Conservation (phyloP, 2,797 vertebrate species). For the Limosa lapponica region DNA sequence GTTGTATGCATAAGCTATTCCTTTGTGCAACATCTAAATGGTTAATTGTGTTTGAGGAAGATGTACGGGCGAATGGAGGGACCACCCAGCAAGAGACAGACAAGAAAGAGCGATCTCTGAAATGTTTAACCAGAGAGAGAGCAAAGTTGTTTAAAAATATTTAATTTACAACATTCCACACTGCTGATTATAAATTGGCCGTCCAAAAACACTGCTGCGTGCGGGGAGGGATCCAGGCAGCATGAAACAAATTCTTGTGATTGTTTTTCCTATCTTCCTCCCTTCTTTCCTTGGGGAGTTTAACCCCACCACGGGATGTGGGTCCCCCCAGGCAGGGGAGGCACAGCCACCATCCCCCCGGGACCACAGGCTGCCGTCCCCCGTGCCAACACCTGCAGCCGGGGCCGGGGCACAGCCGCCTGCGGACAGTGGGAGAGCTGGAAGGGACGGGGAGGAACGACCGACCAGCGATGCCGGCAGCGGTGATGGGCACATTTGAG, state of each 20-base stretch:
- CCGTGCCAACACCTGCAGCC: background rate
- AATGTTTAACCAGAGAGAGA: conserved; percentile 78
- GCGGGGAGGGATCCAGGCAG: conserved; percentile 72
- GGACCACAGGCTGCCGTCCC: background rate
- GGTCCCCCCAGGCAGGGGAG: conserved; percentile 40
- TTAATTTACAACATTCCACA: conserved; percentile 80
- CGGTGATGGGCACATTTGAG: accelerated
- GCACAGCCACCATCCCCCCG: background rate
- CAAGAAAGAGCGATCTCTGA: conserved; percentile 79
- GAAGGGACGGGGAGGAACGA: background rate
- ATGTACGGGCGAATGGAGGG: conserved; percentile 65
- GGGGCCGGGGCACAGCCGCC: background rate
- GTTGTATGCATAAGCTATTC: conserved; percentile 77
- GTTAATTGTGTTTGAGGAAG: conserved; percentile 80
- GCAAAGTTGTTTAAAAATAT: conserved; percentile 80
- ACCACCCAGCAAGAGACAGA: conserved; percentile 87
- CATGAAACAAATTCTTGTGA: conserved; percentile 76
- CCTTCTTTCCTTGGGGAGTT: conserved; percentile 54
- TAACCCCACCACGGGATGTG: conserved; percentile 43
- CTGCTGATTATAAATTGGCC: conserved; percentile 78
- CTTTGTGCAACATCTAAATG: conserved; percentile 79
- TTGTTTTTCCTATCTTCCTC: conserved; percentile 74
- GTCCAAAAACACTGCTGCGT: conserved; percentile 73
- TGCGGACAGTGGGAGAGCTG: background rate
- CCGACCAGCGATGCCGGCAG: accelerated